A percentile compares a stretch with the other conserved stretches of the same genome.
Conservation (phyloP, 2,113 vertebrate species). For the Myanophis thanlyinensis region DNA sequence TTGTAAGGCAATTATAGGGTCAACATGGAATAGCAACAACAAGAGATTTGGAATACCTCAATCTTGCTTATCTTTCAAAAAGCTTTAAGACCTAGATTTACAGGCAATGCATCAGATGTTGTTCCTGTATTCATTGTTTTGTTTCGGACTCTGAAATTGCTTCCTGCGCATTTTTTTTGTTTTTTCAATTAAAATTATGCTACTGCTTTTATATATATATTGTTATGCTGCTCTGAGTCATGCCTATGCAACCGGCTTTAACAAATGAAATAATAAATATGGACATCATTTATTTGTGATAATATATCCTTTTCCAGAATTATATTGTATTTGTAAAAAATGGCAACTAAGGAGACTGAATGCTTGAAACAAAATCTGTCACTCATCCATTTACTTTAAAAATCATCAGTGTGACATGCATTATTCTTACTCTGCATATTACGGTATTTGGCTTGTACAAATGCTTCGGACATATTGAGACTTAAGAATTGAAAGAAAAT, state of each 20-base stretch:
- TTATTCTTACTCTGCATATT: constrained; percentile 32
- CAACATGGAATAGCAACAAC: not conserved
- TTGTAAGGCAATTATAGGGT: not conserved
- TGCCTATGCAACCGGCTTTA: not conserved
- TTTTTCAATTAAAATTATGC: not conserved
- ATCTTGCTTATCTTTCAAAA: not conserved
- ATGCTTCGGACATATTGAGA: constrained; percentile 31
- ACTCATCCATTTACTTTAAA: not conserved
- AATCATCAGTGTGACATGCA: not conserved
- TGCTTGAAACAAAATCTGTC: constrained; percentile 23
- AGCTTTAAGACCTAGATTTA: not conserved
- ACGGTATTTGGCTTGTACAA: constrained; percentile 43
- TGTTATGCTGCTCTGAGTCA: not conserved
- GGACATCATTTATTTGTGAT: not conserved
- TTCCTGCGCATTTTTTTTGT: not conserved
- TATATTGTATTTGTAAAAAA: constrained; percentile 3
- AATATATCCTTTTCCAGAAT: not conserved
- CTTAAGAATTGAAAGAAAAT: constrained; percentile 23
- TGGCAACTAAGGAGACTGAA: constrained; percentile 39
- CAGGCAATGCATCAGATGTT: not conserved
- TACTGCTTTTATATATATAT: not conserved
- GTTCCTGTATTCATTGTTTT: not conserved
- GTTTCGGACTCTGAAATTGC: not conserved
- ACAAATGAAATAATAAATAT: not conserved
- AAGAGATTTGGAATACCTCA: not conserved